phyloP scores from a whole-genome alignment of 1,140 invertebrate genomes.

The Pseudomyrmex flavicornis region DNA sequence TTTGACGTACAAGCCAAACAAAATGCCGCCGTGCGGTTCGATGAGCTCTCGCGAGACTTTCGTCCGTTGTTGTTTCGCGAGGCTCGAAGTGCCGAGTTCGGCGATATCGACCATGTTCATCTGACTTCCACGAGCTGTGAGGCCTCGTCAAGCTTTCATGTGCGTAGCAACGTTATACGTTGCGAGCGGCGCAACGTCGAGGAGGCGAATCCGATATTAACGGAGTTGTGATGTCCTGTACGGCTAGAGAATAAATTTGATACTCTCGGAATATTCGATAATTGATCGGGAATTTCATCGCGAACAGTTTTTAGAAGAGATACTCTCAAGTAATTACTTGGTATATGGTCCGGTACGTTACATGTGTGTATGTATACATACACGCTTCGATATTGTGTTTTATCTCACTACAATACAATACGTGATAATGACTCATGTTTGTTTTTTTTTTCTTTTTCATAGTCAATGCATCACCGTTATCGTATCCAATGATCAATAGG shows the following conservation, averaged over 20 bases:
- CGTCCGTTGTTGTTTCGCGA: background rate
- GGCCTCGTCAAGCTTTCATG: background rate
- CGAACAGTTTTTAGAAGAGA: background rate
- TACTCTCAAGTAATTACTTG: background rate
- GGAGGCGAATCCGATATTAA: background rate
- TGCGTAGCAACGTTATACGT: background rate
- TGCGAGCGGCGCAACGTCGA: background rate
- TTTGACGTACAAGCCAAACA: constrained; percentile 28
- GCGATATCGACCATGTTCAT: constrained; percentile 9
- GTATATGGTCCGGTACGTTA: background rate
- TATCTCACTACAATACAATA: background rate
- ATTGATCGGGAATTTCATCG: constrained; percentile 9
- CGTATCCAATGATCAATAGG: background rate
- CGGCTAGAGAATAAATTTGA: constrained; percentile 5
- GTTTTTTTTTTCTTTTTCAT: background rate
- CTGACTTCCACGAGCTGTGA: background rate
- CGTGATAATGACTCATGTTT: background rate
- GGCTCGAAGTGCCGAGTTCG: background rate
- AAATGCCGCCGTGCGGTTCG: constrained; percentile 17
- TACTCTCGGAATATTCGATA: background rate
- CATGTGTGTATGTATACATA: background rate
- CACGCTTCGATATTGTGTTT: background rate
- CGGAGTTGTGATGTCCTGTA: background rate
- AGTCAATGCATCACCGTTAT: background rate
- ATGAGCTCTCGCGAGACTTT: background rate